phyloP scores from a whole-genome alignment of 1,140 invertebrate species.

The Neodiprion fabricii region DNA sequence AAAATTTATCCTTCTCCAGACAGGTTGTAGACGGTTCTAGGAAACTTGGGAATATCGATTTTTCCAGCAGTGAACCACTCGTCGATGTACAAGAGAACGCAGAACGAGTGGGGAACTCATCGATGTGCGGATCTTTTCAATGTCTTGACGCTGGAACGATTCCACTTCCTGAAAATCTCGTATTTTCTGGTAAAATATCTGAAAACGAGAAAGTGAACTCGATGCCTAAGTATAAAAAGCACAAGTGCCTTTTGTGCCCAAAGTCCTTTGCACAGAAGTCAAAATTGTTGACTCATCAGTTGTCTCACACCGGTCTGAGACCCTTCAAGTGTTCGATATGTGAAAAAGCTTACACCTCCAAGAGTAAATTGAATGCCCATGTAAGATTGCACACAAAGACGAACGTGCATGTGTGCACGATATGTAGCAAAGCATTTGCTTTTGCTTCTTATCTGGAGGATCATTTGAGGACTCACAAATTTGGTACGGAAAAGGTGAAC shows the following conservation, averaged over 20 bases:
- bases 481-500: constrained; percentile 19
- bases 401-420: constrained; percentile 52
- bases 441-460: constrained; percentile 58
- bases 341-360: constrained; percentile 52
- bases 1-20: constrained; percentile 42
- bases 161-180: constrained; percentile 11
- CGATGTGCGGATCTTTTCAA: constrained; percentile 22
- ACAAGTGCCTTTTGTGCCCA: constrained; percentile 55
- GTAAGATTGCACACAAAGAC: constrained; percentile 50
- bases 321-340: constrained; percentile 53
- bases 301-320: constrained; percentile 48
- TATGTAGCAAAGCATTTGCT: constrained; percentile 56
- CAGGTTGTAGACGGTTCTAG: constrained; percentile 27
- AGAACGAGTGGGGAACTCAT: constrained; percentile 18
- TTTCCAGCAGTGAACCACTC: constrained; percentile 35
- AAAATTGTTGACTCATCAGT: constrained; percentile 53
- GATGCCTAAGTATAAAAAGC: constrained; percentile 32
- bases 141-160: constrained; percentile 18
- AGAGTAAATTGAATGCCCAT: constrained; percentile 57
- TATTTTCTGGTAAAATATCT: background rate
- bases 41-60: constrained; percentile 37
- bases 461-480: constrained; percentile 50
- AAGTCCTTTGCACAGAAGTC: constrained; percentile 56
- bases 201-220: background rate
- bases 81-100: constrained; percentile 7